Evolutionary conservation across 2,888 invertebrate species (phyloP).

Genomic region (Nomada ferruginata): DNA sequence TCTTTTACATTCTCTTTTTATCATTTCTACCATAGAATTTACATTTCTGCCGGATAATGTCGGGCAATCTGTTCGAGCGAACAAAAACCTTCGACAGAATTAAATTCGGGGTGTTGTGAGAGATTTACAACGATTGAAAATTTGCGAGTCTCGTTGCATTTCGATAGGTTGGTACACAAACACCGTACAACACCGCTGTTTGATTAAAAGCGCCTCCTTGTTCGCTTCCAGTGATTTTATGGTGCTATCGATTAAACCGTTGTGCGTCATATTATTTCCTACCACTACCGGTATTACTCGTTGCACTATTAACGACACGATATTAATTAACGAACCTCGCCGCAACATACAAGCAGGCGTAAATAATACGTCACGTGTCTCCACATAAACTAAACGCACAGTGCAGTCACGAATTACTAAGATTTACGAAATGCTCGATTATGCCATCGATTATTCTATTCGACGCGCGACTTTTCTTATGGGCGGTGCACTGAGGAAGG

Average conservation of each 20-base stretch:
- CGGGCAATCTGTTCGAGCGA: too few relatives aligned
- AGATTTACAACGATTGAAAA: too few relatives aligned
- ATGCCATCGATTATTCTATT: neutral
- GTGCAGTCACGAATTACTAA: too few relatives aligned
- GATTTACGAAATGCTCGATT: neutral
- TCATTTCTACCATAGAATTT: too few relatives aligned
- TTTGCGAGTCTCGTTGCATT: too few relatives aligned
- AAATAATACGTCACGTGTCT: constrained; percentile 33
- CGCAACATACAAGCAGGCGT: constrained; percentile 11
- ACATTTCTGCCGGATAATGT: too few relatives aligned
- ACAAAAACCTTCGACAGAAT: too few relatives aligned
- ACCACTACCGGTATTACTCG: constrained; percentile 16
- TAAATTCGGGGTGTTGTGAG: too few relatives aligned
- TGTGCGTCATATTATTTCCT: constrained; percentile 26
- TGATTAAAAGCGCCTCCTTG: neutral
- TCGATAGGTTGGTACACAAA: too few relatives aligned
- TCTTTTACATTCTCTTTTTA: too few relatives aligned
- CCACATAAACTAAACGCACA: constrained; percentile 2
- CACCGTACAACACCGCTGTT: neutral
- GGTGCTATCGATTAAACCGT: constrained; percentile 41
- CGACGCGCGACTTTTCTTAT: neutral
- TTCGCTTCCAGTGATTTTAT: constrained; percentile 28
- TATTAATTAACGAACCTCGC: constrained; percentile 54
- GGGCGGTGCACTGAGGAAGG: too few relatives aligned
- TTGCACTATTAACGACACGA: constrained; percentile 34